Conservation (phyloP, 2,797 vertebrate genomes). For the Etheostoma perlongum region DNA sequence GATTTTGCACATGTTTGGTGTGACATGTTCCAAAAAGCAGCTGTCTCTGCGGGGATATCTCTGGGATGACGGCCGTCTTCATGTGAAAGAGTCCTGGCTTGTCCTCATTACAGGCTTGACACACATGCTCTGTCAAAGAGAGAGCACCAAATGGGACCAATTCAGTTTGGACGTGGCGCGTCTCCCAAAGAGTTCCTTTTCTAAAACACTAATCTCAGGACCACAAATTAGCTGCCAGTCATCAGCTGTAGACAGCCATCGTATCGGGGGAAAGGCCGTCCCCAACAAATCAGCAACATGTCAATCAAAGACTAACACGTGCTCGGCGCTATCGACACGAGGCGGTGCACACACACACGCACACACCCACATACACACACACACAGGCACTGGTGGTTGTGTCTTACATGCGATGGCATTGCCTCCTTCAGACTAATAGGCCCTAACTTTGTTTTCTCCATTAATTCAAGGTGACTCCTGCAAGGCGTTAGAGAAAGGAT, state of each 20-base stretch:
- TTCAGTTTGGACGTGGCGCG: constrained; percentile 57
- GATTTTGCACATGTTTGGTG: constrained; percentile 37
- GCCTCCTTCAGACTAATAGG: constrained; percentile 55
- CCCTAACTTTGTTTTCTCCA: constrained; percentile 56
- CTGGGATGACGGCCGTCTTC: constrained; percentile 51
- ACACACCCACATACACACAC: constrained; percentile 2
- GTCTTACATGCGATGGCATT: constrained; percentile 39
- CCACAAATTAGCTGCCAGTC: constrained; percentile 85
- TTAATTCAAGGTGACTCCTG: constrained; percentile 75
- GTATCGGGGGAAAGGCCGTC: constrained; percentile 67
- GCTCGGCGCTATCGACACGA: constrained; percentile 28
- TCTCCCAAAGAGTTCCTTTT: constrained; percentile 65
- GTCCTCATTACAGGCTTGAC: constrained; percentile 75
- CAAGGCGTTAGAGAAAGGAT: constrained; percentile 43
- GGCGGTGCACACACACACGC: constrained; percentile 16
- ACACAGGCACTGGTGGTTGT: constrained; percentile 16
- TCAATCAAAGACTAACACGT: constrained; percentile 70
- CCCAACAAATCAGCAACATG: constrained; percentile 79
- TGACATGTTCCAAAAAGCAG: constrained; percentile 58
- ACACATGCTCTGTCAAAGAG: constrained; percentile 66
- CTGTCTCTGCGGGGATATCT: constrained; percentile 57
- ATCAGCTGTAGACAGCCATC: constrained; percentile 69
- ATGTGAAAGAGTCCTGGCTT: constrained; percentile 43
- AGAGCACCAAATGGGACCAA: constrained; percentile 68
- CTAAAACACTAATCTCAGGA: constrained; percentile 81